Conservation (phyloP, 1,140 invertebrate genomes). For the Ips typographus region DNA sequence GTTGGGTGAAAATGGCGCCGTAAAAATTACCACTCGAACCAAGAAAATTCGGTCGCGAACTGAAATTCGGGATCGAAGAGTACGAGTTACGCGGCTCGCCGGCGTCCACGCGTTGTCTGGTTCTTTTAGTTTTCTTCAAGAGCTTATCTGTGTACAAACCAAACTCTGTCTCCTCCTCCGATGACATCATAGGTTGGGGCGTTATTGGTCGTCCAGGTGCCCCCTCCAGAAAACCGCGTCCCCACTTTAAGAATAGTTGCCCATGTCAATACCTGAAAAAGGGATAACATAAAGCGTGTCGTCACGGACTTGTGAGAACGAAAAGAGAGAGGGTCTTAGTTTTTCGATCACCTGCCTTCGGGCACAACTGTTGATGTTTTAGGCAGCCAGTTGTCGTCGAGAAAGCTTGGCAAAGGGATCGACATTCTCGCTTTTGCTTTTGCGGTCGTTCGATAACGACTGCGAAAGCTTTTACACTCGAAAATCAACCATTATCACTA, state of each 20-base stretch:
- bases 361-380: constrained; percentile 48
- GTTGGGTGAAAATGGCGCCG: constrained; percentile 75
- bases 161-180: constrained; percentile 86
- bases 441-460: background rate
- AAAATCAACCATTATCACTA: too few relatives aligned
- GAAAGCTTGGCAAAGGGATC: constrained; percentile 14
- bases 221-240: constrained; percentile 51
- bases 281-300: constrained; percentile 38
- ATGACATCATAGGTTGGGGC: constrained; percentile 87
- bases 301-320: constrained; percentile 34
- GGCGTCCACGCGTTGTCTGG: constrained; percentile 91
- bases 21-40: constrained; percentile 71
- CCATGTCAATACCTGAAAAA: constrained; percentile 54
- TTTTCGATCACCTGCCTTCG: constrained; percentile 37
- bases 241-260: constrained; percentile 55
- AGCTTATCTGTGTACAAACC: constrained; percentile 87
- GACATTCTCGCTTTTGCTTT: constrained; percentile 4
- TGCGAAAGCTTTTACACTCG: background rate
- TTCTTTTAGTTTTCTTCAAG: constrained; percentile 85
- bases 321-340: constrained; percentile 29
- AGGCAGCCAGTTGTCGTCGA: constrained; percentile 5
- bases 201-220: constrained; percentile 63
- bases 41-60: constrained; percentile 80
- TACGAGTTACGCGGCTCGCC: constrained; percentile 91
- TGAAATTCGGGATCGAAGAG: constrained; percentile 83